Conservation (phyloP, 1,140 invertebrate species). For the Drosophila busckii region DNA sequence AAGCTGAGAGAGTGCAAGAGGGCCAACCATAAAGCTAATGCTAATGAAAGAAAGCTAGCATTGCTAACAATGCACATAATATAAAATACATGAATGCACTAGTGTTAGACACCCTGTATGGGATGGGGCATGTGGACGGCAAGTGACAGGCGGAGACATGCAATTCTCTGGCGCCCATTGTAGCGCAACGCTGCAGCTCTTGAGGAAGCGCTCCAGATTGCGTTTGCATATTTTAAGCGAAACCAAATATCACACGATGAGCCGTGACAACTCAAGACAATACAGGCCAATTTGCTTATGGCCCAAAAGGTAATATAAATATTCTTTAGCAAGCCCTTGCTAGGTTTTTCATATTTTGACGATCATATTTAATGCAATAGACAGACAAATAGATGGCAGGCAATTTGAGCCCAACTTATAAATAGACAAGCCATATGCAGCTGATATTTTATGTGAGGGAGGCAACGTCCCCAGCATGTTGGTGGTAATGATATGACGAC, state of each 20-base stretch:
- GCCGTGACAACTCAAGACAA: slow-evolving; percentile 23
- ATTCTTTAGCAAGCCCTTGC: neutral
- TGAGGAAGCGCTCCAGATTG: slow-evolving; percentile 65
- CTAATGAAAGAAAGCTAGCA: slow-evolving; percentile 27
- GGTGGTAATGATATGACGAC: neutral
- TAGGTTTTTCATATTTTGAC: neutral
- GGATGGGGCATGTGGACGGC: slow-evolving; percentile 39
- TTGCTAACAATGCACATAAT: no score
- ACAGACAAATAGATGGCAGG: neutral
- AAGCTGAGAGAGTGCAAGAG: slow-evolving; percentile 11
- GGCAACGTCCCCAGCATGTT: slow-evolving; percentile 10
- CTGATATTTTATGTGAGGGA: slow-evolving; percentile 23
- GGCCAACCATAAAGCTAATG: slow-evolving; percentile 15
- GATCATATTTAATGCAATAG: slow-evolving; percentile 21
- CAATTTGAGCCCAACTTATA: slow-evolving; percentile 36
- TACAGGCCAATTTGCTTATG: neutral
- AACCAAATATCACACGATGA: slow-evolving; percentile 66
- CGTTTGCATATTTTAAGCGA: slow-evolving; percentile 60
- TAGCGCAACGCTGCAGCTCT: slow-evolving; percentile 64
- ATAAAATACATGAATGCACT: neutral
- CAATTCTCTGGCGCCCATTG: slow-evolving; percentile 53
- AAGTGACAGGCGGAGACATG: slow-evolving; percentile 53
- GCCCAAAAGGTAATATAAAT: neutral
- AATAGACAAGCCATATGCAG: slow-evolving; percentile 47
- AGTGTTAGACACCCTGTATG: slow-evolving; percentile 1